These are phyloP conservation scores for Emydoidea blandingii DNA, from an alignment of 2,797 vertebrate genomes.

Conservation along the genomic window DNA sequence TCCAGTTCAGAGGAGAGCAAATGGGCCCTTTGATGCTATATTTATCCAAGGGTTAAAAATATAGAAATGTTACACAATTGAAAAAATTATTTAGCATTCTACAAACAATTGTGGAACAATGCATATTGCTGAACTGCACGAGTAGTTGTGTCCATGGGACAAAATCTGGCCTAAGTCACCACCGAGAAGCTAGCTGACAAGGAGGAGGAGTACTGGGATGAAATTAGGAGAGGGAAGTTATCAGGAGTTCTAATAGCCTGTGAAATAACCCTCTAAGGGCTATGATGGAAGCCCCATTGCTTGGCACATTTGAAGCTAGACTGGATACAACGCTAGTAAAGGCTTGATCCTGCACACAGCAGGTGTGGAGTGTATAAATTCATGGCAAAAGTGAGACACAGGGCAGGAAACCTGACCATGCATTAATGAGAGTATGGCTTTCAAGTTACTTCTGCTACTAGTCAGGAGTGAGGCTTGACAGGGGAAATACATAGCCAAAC, in stretches of 20 bases:
- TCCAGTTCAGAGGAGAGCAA: conserved; percentile 21
- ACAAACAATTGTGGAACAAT: conserved; percentile 1
- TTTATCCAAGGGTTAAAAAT: conserved; percentile 48
- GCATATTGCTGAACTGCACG: conserved; percentile 37
- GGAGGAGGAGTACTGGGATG: conserved; percentile 6
- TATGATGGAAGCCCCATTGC: conserved; percentile 43
- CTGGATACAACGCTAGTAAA: conserved; percentile 38
- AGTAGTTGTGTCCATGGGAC: conserved; percentile 48
- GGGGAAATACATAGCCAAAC: background rate
- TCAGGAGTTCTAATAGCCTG: conserved; percentile 52
- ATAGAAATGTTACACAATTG: conserved; percentile 16
- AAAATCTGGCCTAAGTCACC: conserved; percentile 58
- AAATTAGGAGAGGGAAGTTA: conserved; percentile 59
- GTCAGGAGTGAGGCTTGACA: background rate
- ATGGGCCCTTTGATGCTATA: background rate
- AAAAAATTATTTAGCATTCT: conserved; percentile 43
- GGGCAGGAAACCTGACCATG: background rate
- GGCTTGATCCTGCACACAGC: background rate
- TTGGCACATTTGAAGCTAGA: background rate
- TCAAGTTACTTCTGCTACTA: background rate
- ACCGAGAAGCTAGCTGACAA: conserved; percentile 62
- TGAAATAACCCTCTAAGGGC: conserved; percentile 51
- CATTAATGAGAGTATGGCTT: background rate
- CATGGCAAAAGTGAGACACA: background rate
- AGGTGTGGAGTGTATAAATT: background rate